Evolutionary conservation across 2,113 vertebrate species (phyloP).

Genomic region (Hypomesus transpacificus): DNA sequence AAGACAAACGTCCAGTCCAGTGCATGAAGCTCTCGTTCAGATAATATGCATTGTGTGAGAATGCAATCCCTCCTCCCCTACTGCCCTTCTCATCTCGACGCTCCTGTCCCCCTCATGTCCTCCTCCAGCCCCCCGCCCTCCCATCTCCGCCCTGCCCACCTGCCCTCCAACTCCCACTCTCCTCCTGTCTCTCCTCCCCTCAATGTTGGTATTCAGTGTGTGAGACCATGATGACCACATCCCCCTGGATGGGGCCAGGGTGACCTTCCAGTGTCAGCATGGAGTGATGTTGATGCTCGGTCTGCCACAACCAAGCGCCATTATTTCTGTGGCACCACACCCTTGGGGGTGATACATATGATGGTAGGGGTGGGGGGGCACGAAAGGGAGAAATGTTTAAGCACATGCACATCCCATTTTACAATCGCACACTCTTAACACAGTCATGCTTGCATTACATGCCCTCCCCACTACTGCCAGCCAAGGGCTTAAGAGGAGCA

Average conservation of each 20-base stretch:
- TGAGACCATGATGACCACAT: background rate
- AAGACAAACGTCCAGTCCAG: background rate
- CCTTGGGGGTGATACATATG: background rate
- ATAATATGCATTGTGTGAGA: no score
- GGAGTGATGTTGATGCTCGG: slow-evolving; percentile 39
- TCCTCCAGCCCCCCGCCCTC: background rate
- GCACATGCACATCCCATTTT: background rate
- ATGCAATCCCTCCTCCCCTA: background rate
- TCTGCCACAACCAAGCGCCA: slow-evolving; percentile 15
- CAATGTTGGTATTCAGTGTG: slow-evolving; percentile 2
- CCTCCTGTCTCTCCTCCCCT: background rate
- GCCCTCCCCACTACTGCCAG: no score
- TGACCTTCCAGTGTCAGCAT: slow-evolving; percentile 47
- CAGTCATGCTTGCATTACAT: no score
- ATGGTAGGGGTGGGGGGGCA: no score
- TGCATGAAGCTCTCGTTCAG: no score
- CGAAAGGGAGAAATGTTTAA: slow-evolving; percentile 37
- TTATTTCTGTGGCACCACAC: slow-evolving; percentile 23
- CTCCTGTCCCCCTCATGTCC: background rate
- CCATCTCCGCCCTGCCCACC: background rate
- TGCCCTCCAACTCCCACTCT: background rate
- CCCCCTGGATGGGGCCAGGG: background rate
- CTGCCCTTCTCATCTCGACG: background rate
- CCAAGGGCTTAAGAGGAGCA: no score
- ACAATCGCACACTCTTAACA: no score